These are phyloP conservation scores for Theonella swinhoei DNA, from an alignment of 37 sponge, comb jelly and placozoan genomes.

Conservation along the genomic window DNA sequence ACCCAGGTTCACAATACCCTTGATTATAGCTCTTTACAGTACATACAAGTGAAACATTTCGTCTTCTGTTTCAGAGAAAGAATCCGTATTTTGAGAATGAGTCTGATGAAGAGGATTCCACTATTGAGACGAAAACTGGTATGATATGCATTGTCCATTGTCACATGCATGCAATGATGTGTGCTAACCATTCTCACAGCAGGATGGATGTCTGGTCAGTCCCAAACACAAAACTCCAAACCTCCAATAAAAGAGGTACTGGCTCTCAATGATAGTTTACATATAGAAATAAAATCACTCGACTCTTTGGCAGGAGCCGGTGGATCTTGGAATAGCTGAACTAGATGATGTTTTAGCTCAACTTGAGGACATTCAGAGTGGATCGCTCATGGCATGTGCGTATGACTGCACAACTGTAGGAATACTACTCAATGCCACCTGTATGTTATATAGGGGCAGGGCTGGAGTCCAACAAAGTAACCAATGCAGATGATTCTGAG, in stretches of 20 bases:
- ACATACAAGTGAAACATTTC: no score
- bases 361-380: constrained; percentile 7
- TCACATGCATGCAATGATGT: no score
- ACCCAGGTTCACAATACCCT: no score
- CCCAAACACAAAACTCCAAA: not conserved
- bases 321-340: not conserved
- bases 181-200: not conserved
- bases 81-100: not conserved
- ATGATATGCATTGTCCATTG: no score
- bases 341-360: constrained; percentile 20
- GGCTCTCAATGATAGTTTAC: not conserved
- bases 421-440: no score
- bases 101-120: no score
- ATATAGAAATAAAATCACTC: no score
- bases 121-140: no score
- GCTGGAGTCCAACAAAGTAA: not conserved
- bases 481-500: not conserved
- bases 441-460: no score
- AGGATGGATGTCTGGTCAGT: not conserved
- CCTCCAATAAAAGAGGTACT: not conserved
- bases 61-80: not conserved
- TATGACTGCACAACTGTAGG: no score
- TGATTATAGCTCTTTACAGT: not conserved
- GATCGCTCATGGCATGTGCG: not conserved
- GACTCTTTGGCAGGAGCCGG: no score